Conservation (phyloP, 2,797 vertebrate species). For the Sandelia bainsii region DNA sequence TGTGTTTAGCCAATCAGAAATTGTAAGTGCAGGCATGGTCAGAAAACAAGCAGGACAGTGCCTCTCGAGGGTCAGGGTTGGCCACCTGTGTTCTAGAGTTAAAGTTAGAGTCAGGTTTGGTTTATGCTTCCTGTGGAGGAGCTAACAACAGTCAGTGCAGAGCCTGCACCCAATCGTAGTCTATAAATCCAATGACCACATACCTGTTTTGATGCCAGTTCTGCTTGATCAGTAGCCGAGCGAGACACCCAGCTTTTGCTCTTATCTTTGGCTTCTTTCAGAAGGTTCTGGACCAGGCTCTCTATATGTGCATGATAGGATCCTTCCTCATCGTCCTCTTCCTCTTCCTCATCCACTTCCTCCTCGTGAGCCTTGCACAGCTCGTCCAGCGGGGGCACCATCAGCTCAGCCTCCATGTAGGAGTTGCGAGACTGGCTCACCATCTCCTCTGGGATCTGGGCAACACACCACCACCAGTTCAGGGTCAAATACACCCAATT, state of each 20-base stretch:
- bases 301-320: slow-evolving; percentile 88
- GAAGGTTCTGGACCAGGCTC: slow-evolving; percentile 86
- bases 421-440: slow-evolving; percentile 90
- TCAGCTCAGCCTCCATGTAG: slow-evolving; percentile 90
- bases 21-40: no score
- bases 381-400: slow-evolving; percentile 88
- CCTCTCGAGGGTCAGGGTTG: no score
- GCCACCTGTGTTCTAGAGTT: no score
- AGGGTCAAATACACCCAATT: not conserved
- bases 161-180: not conserved
- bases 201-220: slow-evolving; percentile 94
- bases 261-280: slow-evolving; percentile 92
- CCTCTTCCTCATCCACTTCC: slow-evolving; percentile 76
- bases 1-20: no score
- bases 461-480: slow-evolving; percentile 6
- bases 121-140: not conserved
- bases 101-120: no score
- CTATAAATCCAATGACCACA: not conserved
- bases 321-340: slow-evolving; percentile 81
- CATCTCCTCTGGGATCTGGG: slow-evolving; percentile 92
- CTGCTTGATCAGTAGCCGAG: slow-evolving; percentile 85
- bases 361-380: slow-evolving; percentile 87
- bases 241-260: slow-evolving; percentile 92
- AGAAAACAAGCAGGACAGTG: no score
- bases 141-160: not conserved